phyloP scores from a whole-genome alignment of 2,797 vertebrate species.

The Cyclopterus lumpus region DNA sequence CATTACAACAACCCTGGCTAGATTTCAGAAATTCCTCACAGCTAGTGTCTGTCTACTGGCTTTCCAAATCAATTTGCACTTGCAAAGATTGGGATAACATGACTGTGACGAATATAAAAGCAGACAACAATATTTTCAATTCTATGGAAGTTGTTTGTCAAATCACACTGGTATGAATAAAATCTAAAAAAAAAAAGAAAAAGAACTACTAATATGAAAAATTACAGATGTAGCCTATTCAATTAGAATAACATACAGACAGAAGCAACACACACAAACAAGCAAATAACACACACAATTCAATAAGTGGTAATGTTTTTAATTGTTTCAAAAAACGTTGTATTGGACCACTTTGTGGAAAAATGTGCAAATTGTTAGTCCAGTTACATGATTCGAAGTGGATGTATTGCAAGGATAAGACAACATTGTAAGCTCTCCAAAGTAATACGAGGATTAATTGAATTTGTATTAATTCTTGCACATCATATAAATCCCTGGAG shows the following conservation, averaged over 20 bases:
- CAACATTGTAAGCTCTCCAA: conserved; percentile 14
- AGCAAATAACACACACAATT: not conserved
- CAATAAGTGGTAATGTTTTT: not conserved
- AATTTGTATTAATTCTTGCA: conserved; percentile 28
- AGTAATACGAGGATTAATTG: conserved; percentile 4
- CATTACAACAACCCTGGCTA: too few species aligned
- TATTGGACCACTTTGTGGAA: not conserved
- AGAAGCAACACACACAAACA: conserved; percentile 3
- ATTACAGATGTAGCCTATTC: not conserved
- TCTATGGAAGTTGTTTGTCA: conserved; percentile 10
- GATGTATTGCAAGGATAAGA: conserved; percentile 5
- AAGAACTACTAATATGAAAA: not conserved
- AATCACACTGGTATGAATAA: not conserved
- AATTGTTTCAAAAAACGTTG: not conserved
- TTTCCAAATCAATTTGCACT: conserved; percentile 25
- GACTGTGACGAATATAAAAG: conserved; percentile 13
- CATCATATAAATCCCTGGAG: conserved; percentile 19
- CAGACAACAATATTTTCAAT: conserved; percentile 5
- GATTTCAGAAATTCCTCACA: conserved; percentile 24
- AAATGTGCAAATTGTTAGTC: conserved; percentile 6
- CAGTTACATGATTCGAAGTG: not conserved
- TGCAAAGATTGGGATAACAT: conserved; percentile 11
- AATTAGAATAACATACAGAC: not conserved
- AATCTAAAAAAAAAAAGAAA: not conserved
- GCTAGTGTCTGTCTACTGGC: conserved; percentile 6